phyloP scores from a whole-genome alignment of 2,113 vertebrate species.

The Dipodomys ordii region DNA sequence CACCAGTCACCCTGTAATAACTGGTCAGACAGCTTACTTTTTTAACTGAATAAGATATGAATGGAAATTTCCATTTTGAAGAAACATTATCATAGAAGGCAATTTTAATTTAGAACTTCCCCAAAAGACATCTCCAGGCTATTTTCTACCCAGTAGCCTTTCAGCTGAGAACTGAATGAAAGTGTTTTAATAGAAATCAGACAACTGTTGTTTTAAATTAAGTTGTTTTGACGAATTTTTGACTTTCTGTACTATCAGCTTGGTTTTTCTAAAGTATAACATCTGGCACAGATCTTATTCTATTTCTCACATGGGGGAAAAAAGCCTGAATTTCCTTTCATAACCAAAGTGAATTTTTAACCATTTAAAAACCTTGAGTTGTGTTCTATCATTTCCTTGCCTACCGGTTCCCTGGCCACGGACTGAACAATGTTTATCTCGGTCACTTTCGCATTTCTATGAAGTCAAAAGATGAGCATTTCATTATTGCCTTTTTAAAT shows the following conservation, averaged over 20 bases:
- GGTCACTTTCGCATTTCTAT: not conserved
- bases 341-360: constrained; percentile 49
- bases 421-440: not conserved
- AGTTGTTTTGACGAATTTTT: constrained; percentile 69
- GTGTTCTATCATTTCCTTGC: not conserved
- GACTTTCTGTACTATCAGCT: constrained; percentile 57
- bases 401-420: not conserved
- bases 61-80: constrained; percentile 76
- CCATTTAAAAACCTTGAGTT: not conserved
- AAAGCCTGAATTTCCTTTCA: constrained; percentile 1
- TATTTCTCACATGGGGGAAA: not conserved
- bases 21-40: constrained; percentile 18
- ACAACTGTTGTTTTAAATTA: constrained; percentile 72
- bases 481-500: not conserved
- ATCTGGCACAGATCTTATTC: constrained; percentile 60
- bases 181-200: constrained; percentile 69
- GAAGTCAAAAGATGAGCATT: not conserved
- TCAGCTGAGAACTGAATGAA: constrained; percentile 43
- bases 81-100: constrained; percentile 55
- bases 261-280: constrained; percentile 56
- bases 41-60: constrained; percentile 57
- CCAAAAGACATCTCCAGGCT: constrained; percentile 64
- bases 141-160: constrained; percentile 69
- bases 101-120: constrained; percentile 75
- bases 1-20: not conserved